A percentile compares a stretch with the other conserved stretches of the same genome.
Conservation (phyloP, 2,113 vertebrate species). For the Ptilorrhoa leucosticta region DNA sequence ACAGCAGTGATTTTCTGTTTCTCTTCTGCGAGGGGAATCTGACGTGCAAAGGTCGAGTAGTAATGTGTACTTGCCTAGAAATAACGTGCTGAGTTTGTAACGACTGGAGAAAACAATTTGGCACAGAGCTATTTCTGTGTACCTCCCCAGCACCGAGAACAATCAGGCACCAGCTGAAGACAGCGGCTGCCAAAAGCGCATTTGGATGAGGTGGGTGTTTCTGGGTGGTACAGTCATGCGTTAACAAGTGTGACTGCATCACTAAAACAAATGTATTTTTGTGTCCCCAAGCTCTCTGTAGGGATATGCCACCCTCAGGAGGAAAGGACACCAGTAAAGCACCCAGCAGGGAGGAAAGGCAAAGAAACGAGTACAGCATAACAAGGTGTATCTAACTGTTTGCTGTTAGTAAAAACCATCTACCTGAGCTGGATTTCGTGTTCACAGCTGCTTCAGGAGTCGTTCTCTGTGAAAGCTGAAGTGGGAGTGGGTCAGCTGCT, state of each 20-base stretch:
- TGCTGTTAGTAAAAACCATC: not conserved
- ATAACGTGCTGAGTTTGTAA: slow-evolving; percentile 12
- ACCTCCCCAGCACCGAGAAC: not conserved
- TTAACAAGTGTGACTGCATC: slow-evolving; percentile 17
- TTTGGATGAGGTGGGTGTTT: slow-evolving; percentile 52
- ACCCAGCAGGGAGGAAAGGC: not conserved
- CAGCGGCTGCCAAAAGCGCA: slow-evolving; percentile 23
- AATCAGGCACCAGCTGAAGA: slow-evolving; percentile 35
- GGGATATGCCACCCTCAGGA: not conserved
- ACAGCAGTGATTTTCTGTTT: not conserved
- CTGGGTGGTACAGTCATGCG: slow-evolving; percentile 41
- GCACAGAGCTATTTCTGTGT: not conserved
- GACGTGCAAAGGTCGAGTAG: not conserved
- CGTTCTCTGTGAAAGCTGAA: not conserved
- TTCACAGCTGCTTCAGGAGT: not conserved
- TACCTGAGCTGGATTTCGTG: not conserved
- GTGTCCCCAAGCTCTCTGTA: not conserved
- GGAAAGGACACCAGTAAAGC: not conserved
- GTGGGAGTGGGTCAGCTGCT: not conserved
- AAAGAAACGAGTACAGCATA: not conserved
- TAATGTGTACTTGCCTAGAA: not conserved
- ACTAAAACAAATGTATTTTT: not conserved
- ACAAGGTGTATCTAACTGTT: not conserved
- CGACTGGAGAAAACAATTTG: slow-evolving; percentile 12
- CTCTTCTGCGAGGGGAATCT: not conserved